Base-by-base conservation (phyloP, 1,140 invertebrate genomes). In the Orius insidiosus region DNA sequence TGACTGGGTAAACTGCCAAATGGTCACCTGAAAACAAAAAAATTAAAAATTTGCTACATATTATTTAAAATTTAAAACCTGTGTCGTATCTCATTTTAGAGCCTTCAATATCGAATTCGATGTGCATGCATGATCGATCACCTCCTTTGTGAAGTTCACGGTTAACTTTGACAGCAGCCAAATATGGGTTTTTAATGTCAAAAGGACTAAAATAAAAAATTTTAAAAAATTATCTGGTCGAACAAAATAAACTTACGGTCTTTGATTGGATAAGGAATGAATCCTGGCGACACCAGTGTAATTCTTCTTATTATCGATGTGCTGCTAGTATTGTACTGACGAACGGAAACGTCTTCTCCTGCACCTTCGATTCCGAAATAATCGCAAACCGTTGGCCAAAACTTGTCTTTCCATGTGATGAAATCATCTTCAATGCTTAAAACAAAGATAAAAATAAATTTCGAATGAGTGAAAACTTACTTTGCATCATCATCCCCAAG, bases 121-220 rank as follows among this genome's bases (percentile, higher is more conserved):
- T 86, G 62, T 99, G 96, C 74, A 97, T 82, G 60, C 94, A 98
- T 3, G 88, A 94, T 33, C 96, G 72, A 47, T 83, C 84, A 39
- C 75, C 78, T 13, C 51, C 55, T 60, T 79, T 84, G 60, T 95
- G 89, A 16, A 99, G 64, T 66, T 98, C 93, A 36, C 76, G 70
- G 59, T 97, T 97, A 0, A 86, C 75, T 52, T 63, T 71, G 1
- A 99, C 76, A 54, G 80, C 74, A 2, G 92, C 78, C 51, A 99
- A 62, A 63, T 79, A 98, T 30, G 96, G 96, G 73, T 99, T 99
- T 64, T 98, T 98, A 2, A 84, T 81, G 72, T 98, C 96, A 62
- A 78, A 98, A 33, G 95, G 95, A 37, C 87, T 90, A 58, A 36
- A 74, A 71, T n/a, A n/a, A 55, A 57, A 13, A 15, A n/a, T 7